Evolutionary conservation across 1,140 invertebrate species (phyloP).

Genomic region (Megalopta genalis): DNA sequence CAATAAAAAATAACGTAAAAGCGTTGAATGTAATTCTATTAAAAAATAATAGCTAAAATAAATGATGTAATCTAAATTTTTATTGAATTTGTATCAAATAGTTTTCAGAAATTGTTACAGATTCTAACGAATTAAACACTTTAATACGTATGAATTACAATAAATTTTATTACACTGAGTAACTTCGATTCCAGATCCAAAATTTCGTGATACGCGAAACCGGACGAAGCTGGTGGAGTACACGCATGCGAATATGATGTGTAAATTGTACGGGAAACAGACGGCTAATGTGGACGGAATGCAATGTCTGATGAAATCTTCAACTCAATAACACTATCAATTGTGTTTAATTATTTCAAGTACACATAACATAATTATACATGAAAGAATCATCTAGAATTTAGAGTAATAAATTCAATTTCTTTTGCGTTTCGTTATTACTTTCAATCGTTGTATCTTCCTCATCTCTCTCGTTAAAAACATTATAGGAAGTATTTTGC

Average conservation of each 20-base stretch:
- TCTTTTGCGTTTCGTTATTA: neutral
- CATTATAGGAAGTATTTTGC: too few species aligned
- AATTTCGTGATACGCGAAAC: neutral
- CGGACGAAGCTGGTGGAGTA: neutral
- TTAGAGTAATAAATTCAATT: neutral
- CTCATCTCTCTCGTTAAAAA: neutral
- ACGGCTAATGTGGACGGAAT: neutral
- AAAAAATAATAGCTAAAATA: neutral
- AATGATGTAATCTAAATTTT: neutral
- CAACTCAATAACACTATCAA: neutral
- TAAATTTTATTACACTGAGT: conserved; percentile 25
- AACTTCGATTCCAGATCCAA: neutral
- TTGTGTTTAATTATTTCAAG: neutral
- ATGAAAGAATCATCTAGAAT: neutral
- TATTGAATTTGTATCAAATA: neutral
- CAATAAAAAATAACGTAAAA: neutral
- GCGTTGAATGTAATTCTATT: neutral
- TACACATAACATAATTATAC: neutral
- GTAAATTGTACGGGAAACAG: neutral
- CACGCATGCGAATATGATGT: neutral
- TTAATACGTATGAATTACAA: neutral
- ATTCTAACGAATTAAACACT: neutral
- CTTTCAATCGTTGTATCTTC: neutral
- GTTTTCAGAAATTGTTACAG: neutral
- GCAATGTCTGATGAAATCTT: neutral